Conservation (phyloP, 2,113 vertebrate genomes). For the Daboia siamensis region DNA sequence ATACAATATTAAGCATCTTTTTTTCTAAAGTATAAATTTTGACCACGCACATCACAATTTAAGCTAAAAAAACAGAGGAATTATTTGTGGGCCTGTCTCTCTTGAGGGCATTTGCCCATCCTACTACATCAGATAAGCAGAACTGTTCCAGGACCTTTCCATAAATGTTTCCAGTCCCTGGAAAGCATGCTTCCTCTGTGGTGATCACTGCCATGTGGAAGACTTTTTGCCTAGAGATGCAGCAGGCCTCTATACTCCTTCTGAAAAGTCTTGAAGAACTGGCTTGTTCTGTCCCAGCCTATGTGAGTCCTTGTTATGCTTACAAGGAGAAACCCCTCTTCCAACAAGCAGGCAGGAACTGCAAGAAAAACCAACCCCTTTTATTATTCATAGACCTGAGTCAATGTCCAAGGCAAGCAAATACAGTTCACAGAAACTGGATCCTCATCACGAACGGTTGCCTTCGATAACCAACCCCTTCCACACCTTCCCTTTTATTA, state of each 20-base stretch:
- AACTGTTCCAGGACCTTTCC: neutral
- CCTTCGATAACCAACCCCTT: no score
- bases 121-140: neutral
- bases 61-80: neutral
- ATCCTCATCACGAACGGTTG: no score
- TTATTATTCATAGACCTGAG: no score
- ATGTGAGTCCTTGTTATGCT: no score
- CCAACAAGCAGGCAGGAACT: no score
- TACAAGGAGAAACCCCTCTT: no score
- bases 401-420: no score
- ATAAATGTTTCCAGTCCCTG: neutral
- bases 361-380: no score
- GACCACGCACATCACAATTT: neutral
- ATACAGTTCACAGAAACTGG: no score
- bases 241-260: neutral
- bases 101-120: neutral
- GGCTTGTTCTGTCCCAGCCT: neutral
- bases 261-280: neutral
- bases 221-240: neutral
- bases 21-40: neutral
- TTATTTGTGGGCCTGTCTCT: neutral
- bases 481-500: no score
- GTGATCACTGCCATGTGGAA: neutral
- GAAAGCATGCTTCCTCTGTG: neutral
- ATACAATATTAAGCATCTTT: neutral